phyloP scores from a whole-genome alignment of 2,113 vertebrate genomes.

The Addax nasomaculatus region DNA sequence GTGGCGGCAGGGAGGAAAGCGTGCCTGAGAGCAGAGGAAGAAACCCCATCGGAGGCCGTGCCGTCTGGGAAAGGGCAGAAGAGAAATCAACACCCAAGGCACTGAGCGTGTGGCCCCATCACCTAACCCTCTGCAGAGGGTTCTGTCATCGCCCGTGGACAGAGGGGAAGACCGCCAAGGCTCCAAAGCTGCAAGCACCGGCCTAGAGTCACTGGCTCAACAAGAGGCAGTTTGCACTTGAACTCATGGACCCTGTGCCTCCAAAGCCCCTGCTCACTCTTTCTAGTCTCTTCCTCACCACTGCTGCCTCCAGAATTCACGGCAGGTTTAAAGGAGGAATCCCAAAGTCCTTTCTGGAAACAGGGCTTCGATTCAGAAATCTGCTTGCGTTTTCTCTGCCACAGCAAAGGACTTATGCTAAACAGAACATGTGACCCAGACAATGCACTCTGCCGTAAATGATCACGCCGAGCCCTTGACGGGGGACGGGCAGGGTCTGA shows the following conservation, averaged over 20 bases:
- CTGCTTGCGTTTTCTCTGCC: not conserved
- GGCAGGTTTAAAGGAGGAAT: not conserved
- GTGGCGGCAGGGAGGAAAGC: not conserved
- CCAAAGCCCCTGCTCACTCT: not conserved
- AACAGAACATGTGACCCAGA: not conserved
- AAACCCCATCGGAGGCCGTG: not conserved
- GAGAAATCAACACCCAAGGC: not conserved
- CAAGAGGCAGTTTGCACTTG: not conserved
- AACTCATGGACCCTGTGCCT: not conserved
- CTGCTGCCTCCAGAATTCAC: not conserved
- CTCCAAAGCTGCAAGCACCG: not conserved
- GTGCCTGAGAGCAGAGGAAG: not conserved
- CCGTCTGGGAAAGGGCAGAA: not conserved
- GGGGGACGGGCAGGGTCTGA: not conserved
- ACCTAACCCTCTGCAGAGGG: accelerated
- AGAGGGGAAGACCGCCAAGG: not conserved
- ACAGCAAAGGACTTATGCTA: accelerated
- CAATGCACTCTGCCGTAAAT: not conserved
- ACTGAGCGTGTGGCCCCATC: accelerated
- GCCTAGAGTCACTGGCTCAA: not conserved
- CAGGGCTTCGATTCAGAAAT: not conserved
- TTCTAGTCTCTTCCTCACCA: not conserved
- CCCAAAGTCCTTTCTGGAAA: not conserved
- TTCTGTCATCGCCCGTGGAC: not conserved
- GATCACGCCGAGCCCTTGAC: accelerated